Evolutionary conservation across 2,113 vertebrate genomes (phyloP), one percentile per base, ranked within the genome.

Genomic region (Cricetomys ansorgei): DNA sequence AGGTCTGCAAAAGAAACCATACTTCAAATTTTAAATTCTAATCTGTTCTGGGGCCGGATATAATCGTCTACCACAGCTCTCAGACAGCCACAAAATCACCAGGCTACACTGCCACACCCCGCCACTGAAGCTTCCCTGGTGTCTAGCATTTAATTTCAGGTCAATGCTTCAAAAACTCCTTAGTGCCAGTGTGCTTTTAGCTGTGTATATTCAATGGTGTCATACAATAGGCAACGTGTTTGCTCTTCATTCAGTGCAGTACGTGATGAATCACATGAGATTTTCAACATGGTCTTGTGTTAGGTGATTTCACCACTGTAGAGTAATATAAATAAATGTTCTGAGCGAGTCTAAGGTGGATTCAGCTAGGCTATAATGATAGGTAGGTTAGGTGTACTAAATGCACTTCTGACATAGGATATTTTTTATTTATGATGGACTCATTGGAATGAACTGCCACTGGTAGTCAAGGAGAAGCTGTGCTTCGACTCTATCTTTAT

Each of bases 191-290:
- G 27, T 59, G 65, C 50, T 57, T 64, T 50, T 7, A 64, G 15
- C 57, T 48, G 43, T 50, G 45, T 72, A 2, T 23, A 8, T 29
- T n/a, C 37, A 48, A n/a, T 72, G 65, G 29, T 10, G 13, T 59
- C 62, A 31, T 40, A 15, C 9, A 50, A 2, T 23, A n/a, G 3
- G 6, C 3, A 15, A 2, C 5, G 29, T n/a, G 27, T 73, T 4
- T 64, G 43, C n/a, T 40, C n/a, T 86, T n/a, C 45, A 31, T n/a
- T 86, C 45, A 40, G 11, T 31, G 45, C 10, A 65, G 45, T 50
- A 10, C 55, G 57, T 59, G 62, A 21, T 86, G 48, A 75, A n/a
- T 40, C 53, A 23, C 4, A 31, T 85, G 45, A 75, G 55, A n/a
- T 75, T 64, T 48, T 75, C 55, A 75, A 31, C 65, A 80, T 4